These are phyloP conservation scores for Pelmatolapia mariae DNA, from an alignment of 2,113 vertebrate species.

Conservation along the genomic window DNA sequence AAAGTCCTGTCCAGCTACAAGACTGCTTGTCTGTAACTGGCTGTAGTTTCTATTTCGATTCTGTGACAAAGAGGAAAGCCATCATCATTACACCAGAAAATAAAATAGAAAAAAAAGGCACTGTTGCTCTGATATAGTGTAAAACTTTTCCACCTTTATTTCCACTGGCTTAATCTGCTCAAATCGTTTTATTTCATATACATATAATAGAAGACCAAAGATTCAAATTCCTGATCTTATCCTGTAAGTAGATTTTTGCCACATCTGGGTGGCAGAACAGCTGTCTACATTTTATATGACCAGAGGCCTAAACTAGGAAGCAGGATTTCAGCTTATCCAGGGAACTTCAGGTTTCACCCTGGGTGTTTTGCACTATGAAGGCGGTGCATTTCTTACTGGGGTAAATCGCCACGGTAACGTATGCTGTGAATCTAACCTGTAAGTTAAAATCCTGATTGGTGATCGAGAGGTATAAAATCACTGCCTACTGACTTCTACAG, in stretches of 20 bases:
- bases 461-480: not conserved
- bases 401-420: not conserved
- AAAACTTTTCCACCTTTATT: constrained; percentile 11
- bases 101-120: constrained; percentile 35
- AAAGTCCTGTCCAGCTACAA: not conserved
- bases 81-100: not conserved
- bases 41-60: not conserved
- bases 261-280: not conserved
- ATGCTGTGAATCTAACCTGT: not conserved
- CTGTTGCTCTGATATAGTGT: constrained; percentile 11
- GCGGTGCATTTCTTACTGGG: not conserved
- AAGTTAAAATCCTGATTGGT: not conserved
- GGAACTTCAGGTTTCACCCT: not conserved
- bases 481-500: not conserved
- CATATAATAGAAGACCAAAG: not conserved
- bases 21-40: not conserved
- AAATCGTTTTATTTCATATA: not conserved
- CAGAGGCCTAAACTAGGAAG: not conserved
- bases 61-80: not conserved
- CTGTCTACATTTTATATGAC: not conserved
- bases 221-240: not conserved
- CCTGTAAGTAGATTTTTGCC: not conserved
- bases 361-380: not conserved
- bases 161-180: not conserved
- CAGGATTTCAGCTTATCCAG: not conserved